A percentile compares a stretch with the other conserved stretches of the same genome.
These are phyloP conservation scores for Strigamia maritima DNA, from an alignment of 2,888 invertebrate species.

Conservation along the genomic window DNA sequence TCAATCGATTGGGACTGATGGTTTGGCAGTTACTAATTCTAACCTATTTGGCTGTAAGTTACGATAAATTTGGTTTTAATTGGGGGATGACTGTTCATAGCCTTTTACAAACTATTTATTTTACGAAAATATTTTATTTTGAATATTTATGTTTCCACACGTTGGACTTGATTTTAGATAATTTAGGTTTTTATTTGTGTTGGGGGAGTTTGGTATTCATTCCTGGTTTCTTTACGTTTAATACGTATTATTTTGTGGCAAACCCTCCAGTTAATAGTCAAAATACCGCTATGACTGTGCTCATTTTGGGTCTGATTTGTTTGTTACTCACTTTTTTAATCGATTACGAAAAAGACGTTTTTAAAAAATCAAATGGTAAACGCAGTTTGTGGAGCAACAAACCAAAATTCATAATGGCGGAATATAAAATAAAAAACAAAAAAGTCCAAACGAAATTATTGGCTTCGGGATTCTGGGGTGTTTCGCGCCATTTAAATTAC, in stretches of 20 bases:
- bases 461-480: constrained; percentile 61
- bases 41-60: constrained; percentile 42
- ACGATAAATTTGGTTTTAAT: constrained; percentile 48
- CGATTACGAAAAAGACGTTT: constrained; percentile 57
- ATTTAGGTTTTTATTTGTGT: constrained; percentile 56
- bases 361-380: constrained; percentile 51
- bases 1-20: constrained; percentile 55
- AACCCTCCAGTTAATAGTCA: constrained; percentile 46
- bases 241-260: constrained; percentile 55
- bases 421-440: constrained; percentile 49
- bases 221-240: constrained; percentile 52
- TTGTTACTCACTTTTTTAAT: constrained; percentile 57
- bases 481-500: constrained; percentile 62
- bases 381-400: constrained; percentile 51
- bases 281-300: constrained; percentile 47
- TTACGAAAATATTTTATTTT: constrained; percentile 61
- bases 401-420: constrained; percentile 52
- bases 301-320: constrained; percentile 50
- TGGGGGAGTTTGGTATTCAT: constrained; percentile 59
- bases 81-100: constrained; percentile 50
- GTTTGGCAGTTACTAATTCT: constrained; percentile 51
- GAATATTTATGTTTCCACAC: constrained; percentile 60
- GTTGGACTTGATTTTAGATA: constrained; percentile 59
- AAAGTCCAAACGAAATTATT: constrained; percentile 52
- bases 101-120: constrained; percentile 56